phyloP scores from a whole-genome alignment of 2,888 invertebrate species.

The Myopa tessellatipennis region DNA sequence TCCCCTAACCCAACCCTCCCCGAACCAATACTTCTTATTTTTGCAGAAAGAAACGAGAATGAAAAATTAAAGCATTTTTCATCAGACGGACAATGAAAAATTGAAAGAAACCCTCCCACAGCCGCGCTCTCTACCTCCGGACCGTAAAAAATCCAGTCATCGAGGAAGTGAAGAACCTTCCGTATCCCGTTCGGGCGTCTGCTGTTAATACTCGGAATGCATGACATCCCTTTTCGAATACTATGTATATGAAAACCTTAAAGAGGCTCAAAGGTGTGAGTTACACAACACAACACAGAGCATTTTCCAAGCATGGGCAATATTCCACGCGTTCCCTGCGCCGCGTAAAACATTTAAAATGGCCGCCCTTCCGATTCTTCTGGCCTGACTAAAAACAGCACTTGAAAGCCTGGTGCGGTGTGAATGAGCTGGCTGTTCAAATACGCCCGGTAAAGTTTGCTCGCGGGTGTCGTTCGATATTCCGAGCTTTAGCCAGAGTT shows the following conservation, averaged over 20 bases:
- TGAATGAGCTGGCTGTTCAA: neutral
- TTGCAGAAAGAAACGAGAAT: neutral
- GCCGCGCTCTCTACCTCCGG: conserved; percentile 37
- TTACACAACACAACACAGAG: conserved; percentile 18
- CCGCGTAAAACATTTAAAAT: conserved; percentile 24
- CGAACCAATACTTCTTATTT: neutral
- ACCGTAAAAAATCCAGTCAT: conserved; percentile 10
- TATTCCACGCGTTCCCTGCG: neutral
- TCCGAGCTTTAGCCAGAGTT: neutral
- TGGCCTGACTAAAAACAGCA: conserved; percentile 6
- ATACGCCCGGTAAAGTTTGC: neutral
- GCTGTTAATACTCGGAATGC: conserved; percentile 37
- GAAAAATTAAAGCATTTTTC: conserved; percentile 34
- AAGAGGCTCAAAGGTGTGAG: conserved; percentile 3
- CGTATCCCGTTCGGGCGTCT: conserved; percentile 3
- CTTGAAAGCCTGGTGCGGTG: conserved; percentile 3
- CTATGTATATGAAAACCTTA: neutral
- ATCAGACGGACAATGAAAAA: conserved; percentile 30
- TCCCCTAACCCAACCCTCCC: neutral
- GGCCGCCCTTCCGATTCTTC: conserved; percentile 14
- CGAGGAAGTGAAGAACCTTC: conserved; percentile 15
- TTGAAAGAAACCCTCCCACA: conserved; percentile 27
- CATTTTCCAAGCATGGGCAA: conserved; percentile 13
- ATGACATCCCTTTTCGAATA: conserved; percentile 39
- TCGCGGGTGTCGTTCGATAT: neutral